Percentiles rank a stretch among this genome's conserved stretches.
These are phyloP conservation scores for Coturnix japonica DNA, from an alignment of 2,113 vertebrate genomes.

Conservation along the genomic window DNA sequence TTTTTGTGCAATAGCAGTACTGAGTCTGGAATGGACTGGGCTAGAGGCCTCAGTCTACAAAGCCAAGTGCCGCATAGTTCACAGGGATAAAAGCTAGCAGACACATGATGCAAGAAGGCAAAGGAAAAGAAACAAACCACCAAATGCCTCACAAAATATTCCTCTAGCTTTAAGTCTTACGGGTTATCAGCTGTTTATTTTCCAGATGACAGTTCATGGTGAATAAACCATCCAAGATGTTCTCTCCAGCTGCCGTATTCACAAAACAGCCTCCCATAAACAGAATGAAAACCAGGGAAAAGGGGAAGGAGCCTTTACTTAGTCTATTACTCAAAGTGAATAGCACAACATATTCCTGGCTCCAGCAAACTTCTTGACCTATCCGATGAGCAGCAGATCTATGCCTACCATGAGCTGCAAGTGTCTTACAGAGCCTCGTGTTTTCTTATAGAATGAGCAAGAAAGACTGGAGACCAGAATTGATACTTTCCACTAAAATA, in stretches of 20 bases:
- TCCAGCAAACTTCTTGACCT: neutral
- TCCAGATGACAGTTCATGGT: neutral
- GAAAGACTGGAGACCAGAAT: neutral
- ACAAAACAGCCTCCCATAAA: neutral
- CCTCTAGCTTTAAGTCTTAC: neutral
- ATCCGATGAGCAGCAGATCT: neutral
- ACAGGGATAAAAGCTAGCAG: neutral
- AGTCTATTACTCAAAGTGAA: neutral
- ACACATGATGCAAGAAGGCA: accelerated
- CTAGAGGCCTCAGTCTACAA: neutral
- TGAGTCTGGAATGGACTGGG: neutral
- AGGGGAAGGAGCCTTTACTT: neutral
- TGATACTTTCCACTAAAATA: neutral
- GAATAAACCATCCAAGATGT: neutral
- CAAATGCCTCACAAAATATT: neutral
- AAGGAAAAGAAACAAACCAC: neutral
- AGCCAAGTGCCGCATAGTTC: neutral
- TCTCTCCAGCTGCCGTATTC: neutral
- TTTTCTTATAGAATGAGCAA: neutral
- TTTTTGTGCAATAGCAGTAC: neutral
- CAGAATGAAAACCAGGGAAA: neutral
- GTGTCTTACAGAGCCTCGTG: neutral
- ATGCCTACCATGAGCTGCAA: neutral
- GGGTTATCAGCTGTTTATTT: neutral
- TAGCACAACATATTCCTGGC: neutral